A percentile compares a stretch with the other conserved stretches of the same genome.
Evolutionary conservation across 1,140 invertebrate genomes (phyloP).

Genomic region (Chelonus insularis): DNA sequence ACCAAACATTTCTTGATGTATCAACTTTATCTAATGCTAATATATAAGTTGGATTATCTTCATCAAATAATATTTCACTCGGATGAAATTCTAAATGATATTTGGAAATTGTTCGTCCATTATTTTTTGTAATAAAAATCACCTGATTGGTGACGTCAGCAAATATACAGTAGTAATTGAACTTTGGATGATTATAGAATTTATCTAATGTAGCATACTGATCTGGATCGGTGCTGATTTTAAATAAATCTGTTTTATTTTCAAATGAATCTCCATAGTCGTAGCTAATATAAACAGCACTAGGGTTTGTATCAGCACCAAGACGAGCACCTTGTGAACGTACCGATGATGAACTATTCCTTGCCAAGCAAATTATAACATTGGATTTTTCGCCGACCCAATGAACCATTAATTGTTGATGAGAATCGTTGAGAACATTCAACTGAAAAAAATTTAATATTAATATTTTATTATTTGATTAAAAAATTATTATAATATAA

Average conservation of each 20-base stretch:
- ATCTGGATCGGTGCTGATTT: slow-evolving; percentile 57
- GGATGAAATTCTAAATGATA: slow-evolving; percentile 73
- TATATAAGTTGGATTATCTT: slow-evolving; percentile 64
- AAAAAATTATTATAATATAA: too few relatives aligned
- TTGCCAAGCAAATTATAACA: slow-evolving; percentile 83
- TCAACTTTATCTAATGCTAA: slow-evolving; percentile 76
- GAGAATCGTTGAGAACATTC: slow-evolving; percentile 77
- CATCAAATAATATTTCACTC: slow-evolving; percentile 75
- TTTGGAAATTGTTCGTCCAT: slow-evolving; percentile 68
- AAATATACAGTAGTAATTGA: slow-evolving; percentile 78
- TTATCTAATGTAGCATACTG: slow-evolving; percentile 75
- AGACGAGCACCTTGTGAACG: slow-evolving; percentile 44
- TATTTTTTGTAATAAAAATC: slow-evolving; percentile 76
- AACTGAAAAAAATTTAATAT: slow-evolving; percentile 60
- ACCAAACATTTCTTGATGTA: slow-evolving; percentile 71
- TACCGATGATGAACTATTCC: slow-evolving; percentile 64
- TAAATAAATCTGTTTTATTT: slow-evolving; percentile 73
- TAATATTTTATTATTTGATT: too few relatives aligned
- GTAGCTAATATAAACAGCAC: slow-evolving; percentile 81
- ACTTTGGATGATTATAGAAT: slow-evolving; percentile 81
- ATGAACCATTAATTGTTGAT: slow-evolving; percentile 86
- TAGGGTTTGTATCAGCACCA: slow-evolving; percentile 60
- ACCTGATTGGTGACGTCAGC: slow-evolving; percentile 77
- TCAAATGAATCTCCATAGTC: slow-evolving; percentile 81
- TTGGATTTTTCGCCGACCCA: slow-evolving; percentile 85